phyloP scores from a whole-genome alignment of 2,113 vertebrate genomes.

The Pygoscelis adeliae region DNA sequence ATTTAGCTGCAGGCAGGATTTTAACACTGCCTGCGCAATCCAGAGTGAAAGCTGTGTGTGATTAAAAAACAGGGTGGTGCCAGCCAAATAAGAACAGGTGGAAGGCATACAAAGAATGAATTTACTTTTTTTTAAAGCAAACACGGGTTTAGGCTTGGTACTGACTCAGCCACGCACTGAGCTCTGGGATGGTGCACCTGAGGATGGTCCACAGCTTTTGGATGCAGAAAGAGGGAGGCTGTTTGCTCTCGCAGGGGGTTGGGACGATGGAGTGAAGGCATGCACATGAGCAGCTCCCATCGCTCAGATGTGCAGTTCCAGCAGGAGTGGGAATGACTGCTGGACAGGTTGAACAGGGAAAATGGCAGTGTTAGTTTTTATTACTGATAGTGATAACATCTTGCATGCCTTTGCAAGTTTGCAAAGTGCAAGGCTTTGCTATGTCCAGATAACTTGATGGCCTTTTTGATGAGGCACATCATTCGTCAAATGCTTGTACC shows the following conservation, averaged over 20 bases:
- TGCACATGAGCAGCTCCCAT: accelerated
- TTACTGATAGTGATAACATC: background rate
- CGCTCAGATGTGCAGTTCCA: background rate
- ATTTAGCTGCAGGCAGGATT: background rate
- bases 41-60: background rate
- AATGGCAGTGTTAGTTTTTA: background rate
- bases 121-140: background rate
- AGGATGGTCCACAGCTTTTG: background rate
- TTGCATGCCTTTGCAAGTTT: background rate
- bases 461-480: background rate
- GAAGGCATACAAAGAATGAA: background rate
- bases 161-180: background rate
- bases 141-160: background rate
- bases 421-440: background rate
- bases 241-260: background rate
- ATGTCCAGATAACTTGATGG: background rate
- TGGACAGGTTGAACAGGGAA: background rate
- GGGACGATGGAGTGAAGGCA: background rate
- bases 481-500: background rate
- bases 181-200: background rate
- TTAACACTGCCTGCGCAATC: background rate
- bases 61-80: background rate
- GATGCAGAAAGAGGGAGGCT: background rate
- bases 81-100: background rate
- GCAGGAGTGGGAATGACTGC: background rate